phyloP scores from a whole-genome alignment of 1,140 invertebrate species.

The Drosophila chauvacae region DNA sequence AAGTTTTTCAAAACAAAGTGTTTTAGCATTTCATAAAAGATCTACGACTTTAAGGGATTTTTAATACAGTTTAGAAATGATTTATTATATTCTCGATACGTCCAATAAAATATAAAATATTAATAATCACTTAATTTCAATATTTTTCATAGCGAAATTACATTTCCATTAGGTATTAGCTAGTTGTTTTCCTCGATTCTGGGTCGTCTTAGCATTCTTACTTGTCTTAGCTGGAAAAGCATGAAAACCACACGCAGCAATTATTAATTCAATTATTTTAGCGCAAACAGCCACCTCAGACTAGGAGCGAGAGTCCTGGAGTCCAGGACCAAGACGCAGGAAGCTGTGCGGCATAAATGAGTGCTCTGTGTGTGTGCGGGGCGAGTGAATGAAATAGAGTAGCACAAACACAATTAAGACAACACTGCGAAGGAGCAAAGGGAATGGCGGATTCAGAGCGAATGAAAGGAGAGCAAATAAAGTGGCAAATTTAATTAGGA shows the following conservation, averaged over 20 bases:
- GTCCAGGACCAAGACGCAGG: constrained; percentile 47
- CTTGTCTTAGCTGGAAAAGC: constrained; percentile 82
- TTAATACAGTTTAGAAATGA: background rate
- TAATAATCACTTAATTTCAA: background rate
- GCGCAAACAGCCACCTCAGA: constrained; percentile 81
- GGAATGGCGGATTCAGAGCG: constrained; percentile 8
- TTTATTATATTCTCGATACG: background rate
- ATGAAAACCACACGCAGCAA: constrained; percentile 85
- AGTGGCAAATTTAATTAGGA: constrained; percentile 80
- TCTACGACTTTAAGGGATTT: no score
- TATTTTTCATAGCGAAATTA: background rate
- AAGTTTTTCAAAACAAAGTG: no score
- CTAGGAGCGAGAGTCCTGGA: constrained; percentile 34
- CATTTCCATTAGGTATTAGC: constrained; percentile 2
- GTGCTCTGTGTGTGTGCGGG: constrained; percentile 42
- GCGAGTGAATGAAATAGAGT: constrained; percentile 73
- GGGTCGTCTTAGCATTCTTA: constrained; percentile 30
- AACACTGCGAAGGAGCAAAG: constrained; percentile 34
- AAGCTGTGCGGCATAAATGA: constrained; percentile 69
- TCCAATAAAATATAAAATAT: background rate
- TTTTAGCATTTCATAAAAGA: background rate
- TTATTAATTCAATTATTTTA: constrained; percentile 85
- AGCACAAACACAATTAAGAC: constrained; percentile 82
- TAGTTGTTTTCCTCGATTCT: constrained; percentile 10
- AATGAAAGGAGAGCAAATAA: constrained; percentile 62